Base-by-base conservation (phyloP, 2,797 vertebrate species). In the Hydrolagus colliei region DNA sequence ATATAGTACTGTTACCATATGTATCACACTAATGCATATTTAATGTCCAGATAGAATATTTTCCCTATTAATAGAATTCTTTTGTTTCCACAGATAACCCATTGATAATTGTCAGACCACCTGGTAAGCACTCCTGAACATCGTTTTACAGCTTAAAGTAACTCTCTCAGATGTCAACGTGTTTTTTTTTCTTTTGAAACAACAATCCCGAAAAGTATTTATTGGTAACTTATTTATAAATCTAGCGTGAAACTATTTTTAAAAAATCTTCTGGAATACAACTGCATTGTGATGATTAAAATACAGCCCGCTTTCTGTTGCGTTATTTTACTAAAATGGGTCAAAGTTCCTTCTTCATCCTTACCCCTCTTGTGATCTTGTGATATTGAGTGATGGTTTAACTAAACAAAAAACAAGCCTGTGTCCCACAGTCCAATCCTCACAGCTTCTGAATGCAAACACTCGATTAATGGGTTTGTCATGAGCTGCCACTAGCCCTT, bases 21-120 rank as follows among this genome's bases (percentile, higher is more conserved):
- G 2, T 52, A 52, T 52, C 41, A 52, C 1, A 52, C 41, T 52
- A 6, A 20, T 18, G 72, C 72, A 73, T 73, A 7, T 14, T 73
- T 27, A 73, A 20, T 73, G 72, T 73, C 12, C 7, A 73, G 18
- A 18, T 73, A 73, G 72, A 73, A n/a, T n/a, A 6, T 52, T 52
- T 52, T 72, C 72, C 35, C 18, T 86, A 80, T 61, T 63, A 84
- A 0, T 89, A 20, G 87, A 32, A 71, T 86, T 85, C 73, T 87
- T 87, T 90, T 62, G 79, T 89, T 89, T 86, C 90, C 93, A 88
- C 93, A 99, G 98, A 99, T 87, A 97, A 99, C 89, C 98, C 98
- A 76, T 93, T 99, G 59, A 97, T 99, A 85, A 97, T 99, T 79
- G 97, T 97, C 89, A 96, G 97, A 90, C 97, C 97, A 74, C 98